Base-by-base conservation (phyloP, 2,113 vertebrate genomes). In the Malurus elegans region DNA sequence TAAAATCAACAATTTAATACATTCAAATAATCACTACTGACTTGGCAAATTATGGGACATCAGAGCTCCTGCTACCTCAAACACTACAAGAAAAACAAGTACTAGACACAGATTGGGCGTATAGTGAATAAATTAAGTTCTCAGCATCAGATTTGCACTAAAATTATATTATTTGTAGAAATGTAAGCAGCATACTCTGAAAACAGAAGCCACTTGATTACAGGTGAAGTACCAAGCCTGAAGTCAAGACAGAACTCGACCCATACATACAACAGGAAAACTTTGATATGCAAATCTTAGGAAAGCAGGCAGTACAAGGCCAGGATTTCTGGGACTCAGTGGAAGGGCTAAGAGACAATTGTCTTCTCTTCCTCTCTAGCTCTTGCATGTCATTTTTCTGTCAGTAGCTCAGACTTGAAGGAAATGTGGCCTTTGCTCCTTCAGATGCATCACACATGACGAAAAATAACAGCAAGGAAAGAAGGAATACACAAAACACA, bases 221-320 rank as follows among this genome's bases (percentile, higher is more conserved):
- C 0, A 64, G 21, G 14, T 38, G 36, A 79, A 75, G 20, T 36
- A 70, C 10, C 12, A 73, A 69, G 14, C 7, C 42, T 60, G 9
- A 79, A 79, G 17, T 20, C 23, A 50, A 32, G 26, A 40, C 4
- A 65, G 40, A 80, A 38, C 7, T 51, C 0, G 0, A 32, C 3
- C 29, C 18, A 31, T 9, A 29, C 11, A 21, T 7, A 38, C 23
- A 86, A 61, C 7, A 57, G 7, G 18, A 28, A 36, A 82, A 71
- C 9, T 51, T 75, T 14, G 48, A 34, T 3, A 1, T 50, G 26
- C 73, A 69, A 8, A 7, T 57, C 56, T 67, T 74, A 58, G 25
- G 31, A 76, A 73, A 94, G 32, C 9, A 54, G 17, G 9, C 14
- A 81, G 14, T 31, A 78, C 18, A 36, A 34, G 45, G 10, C 4